Evolutionary conservation across 2,888 invertebrate genomes (phyloP).

Genomic region (Epicampocera succincta): DNA sequence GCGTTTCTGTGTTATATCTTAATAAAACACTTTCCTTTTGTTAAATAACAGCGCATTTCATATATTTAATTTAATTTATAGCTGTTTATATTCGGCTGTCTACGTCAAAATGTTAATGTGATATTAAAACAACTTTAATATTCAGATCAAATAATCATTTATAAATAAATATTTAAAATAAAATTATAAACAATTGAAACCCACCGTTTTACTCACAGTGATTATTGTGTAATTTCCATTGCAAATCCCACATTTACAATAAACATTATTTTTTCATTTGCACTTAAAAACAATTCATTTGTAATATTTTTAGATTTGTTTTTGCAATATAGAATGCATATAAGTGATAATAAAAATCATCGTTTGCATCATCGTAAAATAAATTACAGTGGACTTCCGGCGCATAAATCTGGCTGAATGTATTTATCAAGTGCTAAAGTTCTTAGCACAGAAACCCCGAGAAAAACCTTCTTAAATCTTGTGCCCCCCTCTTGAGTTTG

Average conservation of each 20-base stretch:
- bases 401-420: too few species aligned
- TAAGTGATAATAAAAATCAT: neutral
- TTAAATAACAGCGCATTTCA: neutral
- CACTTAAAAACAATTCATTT: conserved; percentile 15
- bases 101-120: conserved; percentile 15
- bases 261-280: conserved; percentile 32
- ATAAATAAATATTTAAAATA: conserved; percentile 25
- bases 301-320: conserved; percentile 7
- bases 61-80: conserved; percentile 36
- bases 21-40: too few species aligned
- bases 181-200: conserved; percentile 22
- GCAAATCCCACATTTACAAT: conserved; percentile 44
- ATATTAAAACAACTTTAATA: conserved; percentile 3
- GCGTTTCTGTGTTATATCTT: too few species aligned
- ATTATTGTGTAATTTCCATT: conserved; percentile 32
- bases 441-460: too few species aligned
- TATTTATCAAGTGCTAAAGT: too few species aligned
- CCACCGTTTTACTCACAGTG: conserved; percentile 7
- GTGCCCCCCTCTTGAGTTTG: too few species aligned
- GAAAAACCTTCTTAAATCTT: too few species aligned
- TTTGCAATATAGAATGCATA: conserved; percentile 5
- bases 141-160: conserved; percentile 2
- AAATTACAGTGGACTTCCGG: too few species aligned
- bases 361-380: too few species aligned
- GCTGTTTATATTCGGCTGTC: conserved; percentile 41